Conservation (phyloP, 2,888 invertebrate species). For the Tholera decimalis region DNA sequence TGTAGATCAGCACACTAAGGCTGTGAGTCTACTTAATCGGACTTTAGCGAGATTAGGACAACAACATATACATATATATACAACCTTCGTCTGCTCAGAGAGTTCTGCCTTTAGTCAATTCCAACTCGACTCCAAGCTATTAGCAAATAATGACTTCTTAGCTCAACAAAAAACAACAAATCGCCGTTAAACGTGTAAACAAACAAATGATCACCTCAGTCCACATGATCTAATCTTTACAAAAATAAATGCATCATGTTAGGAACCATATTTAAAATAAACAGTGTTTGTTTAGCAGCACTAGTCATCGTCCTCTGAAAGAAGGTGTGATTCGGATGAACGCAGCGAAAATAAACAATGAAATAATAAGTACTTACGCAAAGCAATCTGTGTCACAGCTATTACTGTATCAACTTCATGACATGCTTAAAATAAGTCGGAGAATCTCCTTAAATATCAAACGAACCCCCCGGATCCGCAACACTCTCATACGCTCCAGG, state of each 20-base stretch:
- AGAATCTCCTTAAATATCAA: no score
- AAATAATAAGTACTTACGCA: slow-evolving; percentile 31
- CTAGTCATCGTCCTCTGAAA: slow-evolving; percentile 31
- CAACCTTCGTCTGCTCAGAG: background rate
- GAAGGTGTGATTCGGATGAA: slow-evolving; percentile 30
- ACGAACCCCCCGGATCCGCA: no score
- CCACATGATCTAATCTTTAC: slow-evolving; percentile 41
- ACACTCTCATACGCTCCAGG: no score
- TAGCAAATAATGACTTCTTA: background rate
- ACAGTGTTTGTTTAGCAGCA: slow-evolving; percentile 30
- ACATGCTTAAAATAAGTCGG: slow-evolving; percentile 33
- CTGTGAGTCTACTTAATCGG: no score
- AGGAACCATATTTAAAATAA: slow-evolving; percentile 20
- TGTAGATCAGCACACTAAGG: no score
- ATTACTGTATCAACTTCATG: slow-evolving; percentile 41
- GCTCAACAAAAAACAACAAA: slow-evolving; percentile 1
- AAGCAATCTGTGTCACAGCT: slow-evolving; percentile 51
- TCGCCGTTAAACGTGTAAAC: no score
- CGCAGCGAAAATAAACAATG: slow-evolving; percentile 52
- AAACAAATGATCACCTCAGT: slow-evolving; percentile 7
- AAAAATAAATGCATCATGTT: slow-evolving; percentile 34
- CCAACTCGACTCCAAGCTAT: no score
- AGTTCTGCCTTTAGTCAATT: background rate
- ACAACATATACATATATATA: background rate
- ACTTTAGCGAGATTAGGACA: no score